Evolutionary conservation across 2,113 vertebrate genomes (phyloP).

Genomic region (Coracopsis vasa): DNA sequence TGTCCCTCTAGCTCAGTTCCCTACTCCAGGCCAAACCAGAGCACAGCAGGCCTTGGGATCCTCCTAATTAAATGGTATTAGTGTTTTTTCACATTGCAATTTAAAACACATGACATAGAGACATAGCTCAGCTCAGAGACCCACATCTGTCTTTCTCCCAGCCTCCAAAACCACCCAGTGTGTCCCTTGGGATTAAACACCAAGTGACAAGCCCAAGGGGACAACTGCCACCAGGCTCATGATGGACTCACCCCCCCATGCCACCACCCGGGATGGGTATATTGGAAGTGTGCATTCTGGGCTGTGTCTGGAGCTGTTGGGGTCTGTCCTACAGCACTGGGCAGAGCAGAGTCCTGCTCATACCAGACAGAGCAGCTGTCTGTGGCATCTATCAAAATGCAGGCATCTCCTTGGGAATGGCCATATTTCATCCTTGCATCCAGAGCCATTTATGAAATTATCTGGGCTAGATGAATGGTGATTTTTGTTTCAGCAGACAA

Average conservation of each 20-base stretch:
- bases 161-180: background rate
- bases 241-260: background rate
- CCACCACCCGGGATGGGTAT: background rate
- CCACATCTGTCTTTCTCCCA: background rate
- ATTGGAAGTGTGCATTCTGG: background rate
- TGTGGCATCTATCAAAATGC: background rate
- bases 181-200: background rate
- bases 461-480: background rate
- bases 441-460: background rate
- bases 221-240: background rate
- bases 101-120: background rate
- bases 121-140: background rate
- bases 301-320: background rate
- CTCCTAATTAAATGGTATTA: background rate
- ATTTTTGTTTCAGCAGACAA: background rate
- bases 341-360: background rate
- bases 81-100: background rate
- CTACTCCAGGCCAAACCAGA: background rate
- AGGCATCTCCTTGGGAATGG: background rate
- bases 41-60: background rate
- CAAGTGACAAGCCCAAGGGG: accelerated
- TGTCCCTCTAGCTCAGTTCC: background rate
- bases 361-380: background rate
- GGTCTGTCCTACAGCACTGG: background rate
- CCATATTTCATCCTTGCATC: background rate